Percentiles rank a stretch among this genome's conserved stretches.
Evolutionary conservation across 2,888 invertebrate species (phyloP).

Genomic region (Phengaris arion): DNA sequence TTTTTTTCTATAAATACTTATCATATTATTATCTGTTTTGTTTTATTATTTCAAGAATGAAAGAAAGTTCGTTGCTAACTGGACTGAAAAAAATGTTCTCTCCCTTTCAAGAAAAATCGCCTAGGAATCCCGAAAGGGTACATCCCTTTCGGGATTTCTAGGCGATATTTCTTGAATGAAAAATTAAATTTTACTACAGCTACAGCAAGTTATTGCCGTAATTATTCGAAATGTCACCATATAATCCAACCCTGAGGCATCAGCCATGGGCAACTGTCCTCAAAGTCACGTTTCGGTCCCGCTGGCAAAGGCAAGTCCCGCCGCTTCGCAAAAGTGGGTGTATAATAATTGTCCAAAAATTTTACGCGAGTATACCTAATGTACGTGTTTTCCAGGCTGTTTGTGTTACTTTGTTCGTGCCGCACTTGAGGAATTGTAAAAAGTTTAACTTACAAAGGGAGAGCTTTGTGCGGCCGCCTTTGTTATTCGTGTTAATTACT

Average conservation of each 20-base stretch:
- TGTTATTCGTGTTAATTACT: constrained; percentile 28
- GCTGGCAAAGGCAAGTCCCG: no score
- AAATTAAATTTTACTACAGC: constrained; percentile 4
- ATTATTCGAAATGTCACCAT: constrained; percentile 1
- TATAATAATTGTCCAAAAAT: neutral
- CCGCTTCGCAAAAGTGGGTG: neutral
- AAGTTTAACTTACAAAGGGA: constrained; percentile 27
- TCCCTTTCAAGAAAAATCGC: neutral
- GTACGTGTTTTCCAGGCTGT: constrained; percentile 23
- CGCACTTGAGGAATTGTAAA: constrained; percentile 23
- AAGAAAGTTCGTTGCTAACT: no score
- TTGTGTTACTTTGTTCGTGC: constrained; percentile 25
- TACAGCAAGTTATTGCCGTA: neutral
- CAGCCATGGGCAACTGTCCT: neutral
- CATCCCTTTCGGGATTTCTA: no score
- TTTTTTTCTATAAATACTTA: no score
- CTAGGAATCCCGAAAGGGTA: neutral
- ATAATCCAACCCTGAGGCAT: neutral
- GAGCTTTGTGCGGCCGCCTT: constrained; percentile 26
- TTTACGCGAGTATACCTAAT: neutral
- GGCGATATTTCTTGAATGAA: no score
- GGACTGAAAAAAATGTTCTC: no score
- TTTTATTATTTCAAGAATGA: no score
- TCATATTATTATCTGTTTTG: no score
- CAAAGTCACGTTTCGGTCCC: constrained; percentile 1